Evolutionary conservation across 2,888 invertebrate genomes (phyloP).

Genomic region (Dryadula phaetusa): DNA sequence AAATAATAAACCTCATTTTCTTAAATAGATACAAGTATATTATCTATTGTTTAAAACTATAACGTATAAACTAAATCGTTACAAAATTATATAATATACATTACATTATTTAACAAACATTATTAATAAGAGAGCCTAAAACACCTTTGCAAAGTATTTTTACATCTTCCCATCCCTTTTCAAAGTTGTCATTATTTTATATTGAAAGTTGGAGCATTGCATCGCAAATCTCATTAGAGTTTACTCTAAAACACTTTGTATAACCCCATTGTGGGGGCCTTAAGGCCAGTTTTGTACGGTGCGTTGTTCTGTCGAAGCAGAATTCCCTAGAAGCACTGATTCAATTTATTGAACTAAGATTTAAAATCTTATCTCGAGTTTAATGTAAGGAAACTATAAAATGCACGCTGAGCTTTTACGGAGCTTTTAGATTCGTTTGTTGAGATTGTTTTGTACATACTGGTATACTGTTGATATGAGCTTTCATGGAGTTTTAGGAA

Average conservation of each 20-base stretch:
- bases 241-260: conserved; percentile 23
- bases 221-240: conserved; percentile 33
- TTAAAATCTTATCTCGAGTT: conserved; percentile 39
- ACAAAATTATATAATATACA: background rate
- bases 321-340: conserved; percentile 37
- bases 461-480: background rate
- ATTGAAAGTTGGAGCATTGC: conserved; percentile 33
- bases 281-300: conserved; percentile 17
- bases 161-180: conserved; percentile 15
- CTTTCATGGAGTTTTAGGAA: background rate
- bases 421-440: conserved; percentile 31
- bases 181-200: conserved; percentile 32
- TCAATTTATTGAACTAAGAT: conserved; percentile 44
- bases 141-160: conserved; percentile 6
- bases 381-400: conserved; percentile 41
- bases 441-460: conserved; percentile 6
- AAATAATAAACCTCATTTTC: no score
- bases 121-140: background rate
- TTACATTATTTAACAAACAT: conserved; percentile 4
- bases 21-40: no score
- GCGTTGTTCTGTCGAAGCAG: conserved; percentile 20
- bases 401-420: conserved; percentile 41
- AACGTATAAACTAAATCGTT: no score
- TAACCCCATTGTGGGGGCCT: conserved; percentile 9
- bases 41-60: no score